phyloP scores from a whole-genome alignment of 2,113 vertebrate genomes.

The Halcyon malimbica region DNA sequence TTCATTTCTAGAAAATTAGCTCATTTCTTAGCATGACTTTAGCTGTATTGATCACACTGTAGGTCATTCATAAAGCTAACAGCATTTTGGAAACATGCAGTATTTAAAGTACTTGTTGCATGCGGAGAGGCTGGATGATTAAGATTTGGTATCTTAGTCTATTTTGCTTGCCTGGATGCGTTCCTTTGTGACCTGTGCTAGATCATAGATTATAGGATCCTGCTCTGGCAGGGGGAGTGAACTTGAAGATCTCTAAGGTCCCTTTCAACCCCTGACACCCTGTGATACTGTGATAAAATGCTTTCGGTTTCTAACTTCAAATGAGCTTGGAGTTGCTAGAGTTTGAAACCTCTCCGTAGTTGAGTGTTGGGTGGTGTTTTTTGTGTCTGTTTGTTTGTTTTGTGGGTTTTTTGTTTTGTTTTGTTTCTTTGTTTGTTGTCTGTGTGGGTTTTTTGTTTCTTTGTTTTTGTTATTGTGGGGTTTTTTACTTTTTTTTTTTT shows the following conservation, averaged over 20 bases:
- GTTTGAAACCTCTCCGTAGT: background rate
- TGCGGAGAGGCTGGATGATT: background rate
- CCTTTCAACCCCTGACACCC: too few species aligned
- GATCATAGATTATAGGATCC: too few species aligned
- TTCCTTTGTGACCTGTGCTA: too few species aligned
- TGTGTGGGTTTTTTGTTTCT: too few species aligned
- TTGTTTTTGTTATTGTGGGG: background rate
- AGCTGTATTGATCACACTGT: background rate
- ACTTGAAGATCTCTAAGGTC: too few species aligned
- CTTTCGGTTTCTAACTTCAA: background rate
- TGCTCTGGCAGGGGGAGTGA: too few species aligned
- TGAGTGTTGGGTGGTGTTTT: accelerated
- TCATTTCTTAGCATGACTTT: background rate
- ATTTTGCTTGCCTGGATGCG: background rate
- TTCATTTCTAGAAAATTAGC: background rate
- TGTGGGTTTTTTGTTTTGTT: background rate
- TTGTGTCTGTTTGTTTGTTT: too few species aligned
- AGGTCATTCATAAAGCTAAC: background rate
- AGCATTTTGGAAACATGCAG: background rate
- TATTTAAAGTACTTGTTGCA: background rate
- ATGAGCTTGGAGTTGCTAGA: background rate
- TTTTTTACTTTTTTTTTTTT: too few species aligned
- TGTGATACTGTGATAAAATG: background rate
- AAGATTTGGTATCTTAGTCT: background rate
- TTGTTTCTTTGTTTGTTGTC: too few species aligned